phyloP scores from a whole-genome alignment of 2,113 vertebrate genomes.

The Hippocampus abdominalis region DNA sequence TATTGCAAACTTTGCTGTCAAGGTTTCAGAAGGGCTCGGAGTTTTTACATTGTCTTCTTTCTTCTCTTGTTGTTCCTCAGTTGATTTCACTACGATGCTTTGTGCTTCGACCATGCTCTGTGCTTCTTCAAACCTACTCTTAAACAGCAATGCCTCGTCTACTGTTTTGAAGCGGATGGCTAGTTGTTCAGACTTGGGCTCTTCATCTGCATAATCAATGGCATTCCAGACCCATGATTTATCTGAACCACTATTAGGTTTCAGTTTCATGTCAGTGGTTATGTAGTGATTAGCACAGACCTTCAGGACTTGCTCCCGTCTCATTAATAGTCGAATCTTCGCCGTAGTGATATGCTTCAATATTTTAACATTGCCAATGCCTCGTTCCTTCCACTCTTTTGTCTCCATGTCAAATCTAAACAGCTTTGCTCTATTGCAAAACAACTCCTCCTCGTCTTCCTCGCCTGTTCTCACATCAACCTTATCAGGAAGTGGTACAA shows the following conservation, averaged over 20 bases:
- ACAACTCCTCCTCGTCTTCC: slow-evolving; percentile 95
- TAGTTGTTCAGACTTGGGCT: slow-evolving; percentile 87
- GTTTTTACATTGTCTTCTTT: slow-evolving; percentile 29
- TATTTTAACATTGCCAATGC: slow-evolving; percentile 92
- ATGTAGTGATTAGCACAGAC: slow-evolving; percentile 99
- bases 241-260: slow-evolving; percentile 87
- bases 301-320: slow-evolving; percentile 94
- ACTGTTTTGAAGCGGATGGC: slow-evolving; percentile 95
- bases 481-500: slow-evolving; percentile 95
- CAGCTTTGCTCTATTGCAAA: slow-evolving; percentile 91
- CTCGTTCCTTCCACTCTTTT: slow-evolving; percentile 97
- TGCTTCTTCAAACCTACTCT: slow-evolving; percentile 88
- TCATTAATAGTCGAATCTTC: slow-evolving; percentile 94
- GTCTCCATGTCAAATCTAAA: slow-evolving; percentile 88
- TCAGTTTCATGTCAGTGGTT: slow-evolving; percentile 86
- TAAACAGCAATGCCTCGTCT: slow-evolving; percentile 92
- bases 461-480: slow-evolving; percentile 97
- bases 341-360: slow-evolving; percentile 87
- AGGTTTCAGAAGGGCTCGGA: slow-evolving; percentile 24
- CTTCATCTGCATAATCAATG: slow-evolving; percentile 93
- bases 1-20: slow-evolving; percentile 72
- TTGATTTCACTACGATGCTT: slow-evolving; percentile 60
- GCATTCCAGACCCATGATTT: slow-evolving; percentile 97
- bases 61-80: slow-evolving; percentile 34
- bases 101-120: slow-evolving; percentile 83